Evolutionary conservation across 2,888 invertebrate genomes (phyloP).

Genomic region (Atethmia centrago): DNA sequence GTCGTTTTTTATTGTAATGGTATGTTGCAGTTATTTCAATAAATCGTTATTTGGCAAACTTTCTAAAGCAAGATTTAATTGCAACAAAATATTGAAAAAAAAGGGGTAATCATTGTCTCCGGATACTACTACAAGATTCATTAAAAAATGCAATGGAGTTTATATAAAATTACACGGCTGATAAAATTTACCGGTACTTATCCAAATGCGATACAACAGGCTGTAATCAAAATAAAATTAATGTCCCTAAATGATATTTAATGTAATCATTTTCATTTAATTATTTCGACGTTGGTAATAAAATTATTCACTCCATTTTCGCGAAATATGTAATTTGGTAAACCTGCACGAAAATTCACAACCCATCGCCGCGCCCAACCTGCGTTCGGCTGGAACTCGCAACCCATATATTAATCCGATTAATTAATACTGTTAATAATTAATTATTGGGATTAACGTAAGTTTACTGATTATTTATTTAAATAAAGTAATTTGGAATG

Average conservation of each 20-base stretch:
- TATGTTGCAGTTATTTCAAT: background rate
- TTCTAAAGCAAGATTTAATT: background rate
- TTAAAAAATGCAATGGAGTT: background rate
- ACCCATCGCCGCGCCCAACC: too few relatives aligned
- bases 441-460: background rate
- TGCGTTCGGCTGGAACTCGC: background rate
- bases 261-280: slow-evolving; percentile 4
- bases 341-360: background rate
- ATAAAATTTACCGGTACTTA: background rate
- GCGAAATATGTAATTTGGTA: background rate
- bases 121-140: background rate
- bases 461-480: background rate
- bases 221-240: slow-evolving; percentile 5
- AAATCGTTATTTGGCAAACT: background rate
- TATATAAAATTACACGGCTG: background rate
- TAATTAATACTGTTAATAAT: background rate
- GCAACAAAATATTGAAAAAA: background rate
- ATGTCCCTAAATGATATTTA: background rate
- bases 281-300: background rate
- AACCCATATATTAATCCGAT: background rate
- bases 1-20: slow-evolving; percentile 8
- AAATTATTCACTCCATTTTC: slow-evolving; percentile 23
- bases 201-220: background rate
- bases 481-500: too few relatives aligned
- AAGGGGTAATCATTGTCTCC: background rate